A percentile compares a stretch with the other conserved stretches of the same genome.
Evolutionary conservation across 2,888 invertebrate species (phyloP).

Genomic region (Criorhina ranunculi): DNA sequence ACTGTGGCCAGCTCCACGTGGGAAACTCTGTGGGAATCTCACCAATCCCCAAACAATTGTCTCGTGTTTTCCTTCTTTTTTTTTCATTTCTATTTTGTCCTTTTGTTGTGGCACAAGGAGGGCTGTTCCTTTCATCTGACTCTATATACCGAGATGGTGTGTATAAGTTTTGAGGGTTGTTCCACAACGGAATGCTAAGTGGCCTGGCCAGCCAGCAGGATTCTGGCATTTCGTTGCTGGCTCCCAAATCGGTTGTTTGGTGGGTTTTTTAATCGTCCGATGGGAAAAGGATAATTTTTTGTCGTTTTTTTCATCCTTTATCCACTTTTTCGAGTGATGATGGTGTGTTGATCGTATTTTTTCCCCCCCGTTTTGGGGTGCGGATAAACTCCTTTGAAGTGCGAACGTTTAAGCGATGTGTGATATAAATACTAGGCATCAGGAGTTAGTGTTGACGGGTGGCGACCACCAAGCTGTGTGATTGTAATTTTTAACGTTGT

Average conservation of each 20-base stretch:
- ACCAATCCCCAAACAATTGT: conserved; percentile 62
- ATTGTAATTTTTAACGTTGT: conserved; percentile 53
- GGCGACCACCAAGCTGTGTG: conserved; percentile 26
- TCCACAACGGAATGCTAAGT: conserved; percentile 75
- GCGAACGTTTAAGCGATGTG: conserved; percentile 70
- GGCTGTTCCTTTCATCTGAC: conserved; percentile 68
- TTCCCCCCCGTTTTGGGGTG: conserved; percentile 2
- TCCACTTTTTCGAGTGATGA: conserved; percentile 47
- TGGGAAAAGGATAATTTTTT: conserved; percentile 68
- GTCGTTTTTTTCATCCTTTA: conserved; percentile 33
- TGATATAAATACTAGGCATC: conserved; percentile 44
- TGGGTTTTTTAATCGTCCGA: conserved; percentile 75
- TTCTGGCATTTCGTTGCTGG: conserved; percentile 74
- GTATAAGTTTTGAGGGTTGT: conserved; percentile 64
- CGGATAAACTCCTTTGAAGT: conserved; percentile 67
- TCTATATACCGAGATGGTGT: conserved; percentile 36
- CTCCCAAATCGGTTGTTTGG: conserved; percentile 77
- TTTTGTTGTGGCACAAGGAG: conserved; percentile 68
- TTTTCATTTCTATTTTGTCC: conserved; percentile 8
- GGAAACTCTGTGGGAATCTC: conserved; percentile 64
- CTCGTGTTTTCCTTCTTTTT: conserved; percentile 32
- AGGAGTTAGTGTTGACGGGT: neutral
- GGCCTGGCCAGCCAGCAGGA: conserved; percentile 75
- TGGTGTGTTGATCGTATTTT: conserved; percentile 63
- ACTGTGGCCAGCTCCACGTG: conserved; percentile 52